Evolutionary conservation across 2,797 vertebrate species (phyloP).

Genomic region (Nothura maculosa): DNA sequence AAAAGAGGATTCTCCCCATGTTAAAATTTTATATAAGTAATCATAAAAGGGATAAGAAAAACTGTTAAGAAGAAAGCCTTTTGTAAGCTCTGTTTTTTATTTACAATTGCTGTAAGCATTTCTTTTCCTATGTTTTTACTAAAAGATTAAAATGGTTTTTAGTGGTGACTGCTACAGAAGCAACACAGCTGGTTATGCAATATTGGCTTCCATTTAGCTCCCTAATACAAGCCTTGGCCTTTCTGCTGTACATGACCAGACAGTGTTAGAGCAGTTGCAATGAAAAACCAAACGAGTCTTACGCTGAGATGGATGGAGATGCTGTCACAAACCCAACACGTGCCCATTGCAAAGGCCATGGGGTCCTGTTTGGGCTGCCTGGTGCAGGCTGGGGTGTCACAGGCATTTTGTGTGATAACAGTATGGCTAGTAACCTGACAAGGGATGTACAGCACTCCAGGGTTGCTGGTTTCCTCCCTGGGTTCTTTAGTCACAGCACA

Average conservation of each 20-base stretch:
- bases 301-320: not conserved
- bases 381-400: not conserved
- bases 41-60: not conserved
- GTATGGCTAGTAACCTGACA: accelerated
- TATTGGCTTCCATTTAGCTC: not conserved
- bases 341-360: not conserved
- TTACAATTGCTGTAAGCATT: not conserved
- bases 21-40: not conserved
- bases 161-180: not conserved
- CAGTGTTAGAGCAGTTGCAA: not conserved
- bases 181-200: not conserved
- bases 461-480: not conserved
- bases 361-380: not conserved
- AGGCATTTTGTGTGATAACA: not conserved
- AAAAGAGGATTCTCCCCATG: not conserved
- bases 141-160: not conserved
- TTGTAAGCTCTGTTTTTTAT: not conserved
- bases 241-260: not conserved
- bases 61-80: not conserved
- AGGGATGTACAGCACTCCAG: not conserved
- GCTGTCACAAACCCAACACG: not conserved
- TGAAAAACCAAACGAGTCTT: not conserved
- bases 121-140: not conserved
- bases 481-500: not conserved
- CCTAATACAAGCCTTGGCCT: not conserved